phyloP scores from a whole-genome alignment of 2,113 vertebrate genomes.

The Eulemur macaco region DNA sequence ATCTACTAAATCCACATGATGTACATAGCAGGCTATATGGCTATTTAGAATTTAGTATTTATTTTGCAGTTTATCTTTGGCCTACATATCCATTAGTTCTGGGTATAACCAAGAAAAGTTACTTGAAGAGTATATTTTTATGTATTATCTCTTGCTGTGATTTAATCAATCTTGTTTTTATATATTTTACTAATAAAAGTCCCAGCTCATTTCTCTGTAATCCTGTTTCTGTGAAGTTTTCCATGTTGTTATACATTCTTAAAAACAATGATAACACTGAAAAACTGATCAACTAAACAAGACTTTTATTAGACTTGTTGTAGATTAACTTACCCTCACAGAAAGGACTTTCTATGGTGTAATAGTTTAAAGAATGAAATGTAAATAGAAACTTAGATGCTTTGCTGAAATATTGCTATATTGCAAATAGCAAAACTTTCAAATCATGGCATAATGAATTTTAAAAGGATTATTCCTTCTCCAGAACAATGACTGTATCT shows the following conservation, averaged over 20 bases:
- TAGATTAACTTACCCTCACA: neutral
- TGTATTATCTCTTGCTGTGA: neutral
- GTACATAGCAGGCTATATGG: neutral
- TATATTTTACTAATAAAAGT: constrained; percentile 13
- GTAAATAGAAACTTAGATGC: neutral
- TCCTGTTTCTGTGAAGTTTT: neutral
- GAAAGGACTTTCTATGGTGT: neutral
- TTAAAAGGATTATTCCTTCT: neutral
- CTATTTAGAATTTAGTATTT: neutral
- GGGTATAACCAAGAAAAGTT: neutral
- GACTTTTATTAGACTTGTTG: neutral
- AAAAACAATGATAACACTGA: neutral
- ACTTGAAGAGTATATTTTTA: neutral
- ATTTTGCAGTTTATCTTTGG: neutral
- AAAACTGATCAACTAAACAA: neutral
- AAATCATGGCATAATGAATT: neutral
- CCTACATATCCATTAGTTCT: neutral
- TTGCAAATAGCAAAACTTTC: neutral
- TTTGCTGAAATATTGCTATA: neutral
- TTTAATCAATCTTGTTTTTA: neutral
- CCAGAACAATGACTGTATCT: neutral
- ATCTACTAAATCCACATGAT: neutral
- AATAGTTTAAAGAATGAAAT: constrained; percentile 8
- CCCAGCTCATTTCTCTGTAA: neutral
- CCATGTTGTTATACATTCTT: neutral